A percentile compares a stretch with the other conserved stretches of the same genome.
Evolutionary conservation across 1,140 invertebrate genomes (phyloP).

Genomic region (Andricus grossulariae): DNA sequence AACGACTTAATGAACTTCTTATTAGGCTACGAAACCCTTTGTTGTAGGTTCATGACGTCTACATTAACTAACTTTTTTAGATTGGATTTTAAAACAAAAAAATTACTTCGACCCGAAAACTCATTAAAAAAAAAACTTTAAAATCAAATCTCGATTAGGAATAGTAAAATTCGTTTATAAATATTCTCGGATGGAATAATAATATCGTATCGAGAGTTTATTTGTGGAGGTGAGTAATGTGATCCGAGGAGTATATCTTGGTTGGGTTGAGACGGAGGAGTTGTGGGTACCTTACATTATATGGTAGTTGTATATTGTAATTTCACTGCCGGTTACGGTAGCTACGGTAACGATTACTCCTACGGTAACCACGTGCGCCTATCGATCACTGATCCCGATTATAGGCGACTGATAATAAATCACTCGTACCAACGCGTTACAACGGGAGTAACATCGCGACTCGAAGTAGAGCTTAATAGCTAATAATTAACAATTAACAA

Average conservation of each 20-base stretch:
- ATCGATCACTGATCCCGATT: constrained; percentile 63
- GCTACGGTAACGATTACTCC: constrained; percentile 61
- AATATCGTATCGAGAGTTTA: neutral
- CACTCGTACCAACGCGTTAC: constrained; percentile 41
- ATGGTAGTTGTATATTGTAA: constrained; percentile 50
- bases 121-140: too few relatives aligned
- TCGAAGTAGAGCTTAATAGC: constrained; percentile 41
- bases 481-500: constrained; percentile 46
- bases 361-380: constrained; percentile 56
- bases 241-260: constrained; percentile 50
- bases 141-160: too few relatives aligned
- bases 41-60: too few relatives aligned
- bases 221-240: constrained; percentile 51
- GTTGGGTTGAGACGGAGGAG: constrained; percentile 48
- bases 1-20: too few relatives aligned
- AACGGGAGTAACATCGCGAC: constrained; percentile 32
- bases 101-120: too few relatives aligned
- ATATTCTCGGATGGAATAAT: neutral
- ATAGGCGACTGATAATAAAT: constrained; percentile 50
- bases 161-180: too few relatives aligned
- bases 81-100: too few relatives aligned
- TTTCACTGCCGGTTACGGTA: constrained; percentile 60
- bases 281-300: constrained; percentile 39
- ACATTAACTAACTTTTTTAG: too few relatives aligned
- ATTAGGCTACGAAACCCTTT: too few relatives aligned